Base-by-base conservation (phyloP, 2,888 invertebrate genomes). In the Ephialtes manifestator region DNA sequence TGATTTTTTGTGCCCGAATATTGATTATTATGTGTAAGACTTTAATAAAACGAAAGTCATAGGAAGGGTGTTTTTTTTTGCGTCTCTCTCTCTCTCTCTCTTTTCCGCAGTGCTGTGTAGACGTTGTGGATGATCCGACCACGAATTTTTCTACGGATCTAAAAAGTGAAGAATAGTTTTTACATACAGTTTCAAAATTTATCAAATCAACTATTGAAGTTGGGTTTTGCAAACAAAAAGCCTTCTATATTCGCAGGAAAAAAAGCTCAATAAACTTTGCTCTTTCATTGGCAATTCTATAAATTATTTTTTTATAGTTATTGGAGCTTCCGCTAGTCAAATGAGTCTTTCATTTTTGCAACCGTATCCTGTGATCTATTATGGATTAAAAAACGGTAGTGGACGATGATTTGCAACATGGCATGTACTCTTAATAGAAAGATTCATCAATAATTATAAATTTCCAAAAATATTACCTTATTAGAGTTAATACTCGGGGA, bases 111-210 rank as follows among this genome's bases (percentile, higher is more conserved):
- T 80, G 65, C 31, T 48, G 79, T 43, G 68, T 58, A 39, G 35
- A 28, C 8, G 48, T 43, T 31, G 51, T 48, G 46, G 43, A 53
- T 63, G 63, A 39, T 71, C 24, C 55, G 79, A 39, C 28, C 48
- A 15, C 13, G 43, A 31, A 4, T 55, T 46, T 28, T 72, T 55
- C 60, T 87, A 87, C 39, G 87, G 87, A 87, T 87, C 87, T 87
- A 86, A 31, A 86, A 87, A 68, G 75, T 55, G 72, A 79, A 75
- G 77, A 72, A 76, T 48, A 72, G 18, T 55, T 24, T 48, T 20
- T 68, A 39, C 13, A 15, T 31, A 51, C 8, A 18, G n/a, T 39
- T 15, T 39, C 51, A 35, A 46, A 72, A 68, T 28, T 58, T 28
- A 67, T 15, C 13, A 31, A 63, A 28, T 63, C 28, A 10, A 35